Base-by-base conservation (phyloP, 1,140 invertebrate species). In the Scaptodrosophila lebanonensis region DNA sequence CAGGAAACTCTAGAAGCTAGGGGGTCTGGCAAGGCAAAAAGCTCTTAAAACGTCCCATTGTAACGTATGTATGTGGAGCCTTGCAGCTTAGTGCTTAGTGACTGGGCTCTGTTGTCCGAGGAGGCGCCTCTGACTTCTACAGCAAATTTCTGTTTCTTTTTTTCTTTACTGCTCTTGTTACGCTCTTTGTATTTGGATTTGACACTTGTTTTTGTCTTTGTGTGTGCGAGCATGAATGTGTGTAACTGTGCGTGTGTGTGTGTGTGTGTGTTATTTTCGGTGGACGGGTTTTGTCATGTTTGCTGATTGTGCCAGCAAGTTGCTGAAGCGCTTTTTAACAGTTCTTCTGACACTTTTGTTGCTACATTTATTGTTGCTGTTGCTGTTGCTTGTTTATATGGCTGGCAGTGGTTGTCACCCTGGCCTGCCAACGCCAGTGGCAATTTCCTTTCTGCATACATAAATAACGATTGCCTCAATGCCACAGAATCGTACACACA, bases 291-390 rank as follows among this genome's bases (percentile, higher is more conserved):
- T 79, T 79, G 73, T 75, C 73, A 75, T 79, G 73, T 79, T 82
- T 70, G 73, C 69, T 79, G 73, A 79, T 79, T 79, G 73, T 75
- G 54, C n/a, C n/a, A n/a, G 12, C 82, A 79, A 77, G 75, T 77
- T 77, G 60, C 49, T 82, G 73, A 77, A 77, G 75, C 73, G 73
- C 73, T 77, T 77, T 77, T 77, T 79, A 77, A 77, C 73, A 77
- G 73, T 77, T 77, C 61, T 73, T 52, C 64, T 68, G 75, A 77
- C 73, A 77, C 73, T 82, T 56, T 62, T 25, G 22, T 25, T 25
- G 22, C 22, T 25, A 25, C 22, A 4, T 8, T 25, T 25, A 25
- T 42, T 43, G 20, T 12, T 44, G 36, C 4, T 18, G 6, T 7
- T 50, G 22, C 22, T 52, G 47, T 62, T 45, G n/a, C 20, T 40